Evolutionary conservation across 2,113 vertebrate species (phyloP), one percentile per base, ranked within the genome.

Genomic region (Sceloporus undulatus): DNA sequence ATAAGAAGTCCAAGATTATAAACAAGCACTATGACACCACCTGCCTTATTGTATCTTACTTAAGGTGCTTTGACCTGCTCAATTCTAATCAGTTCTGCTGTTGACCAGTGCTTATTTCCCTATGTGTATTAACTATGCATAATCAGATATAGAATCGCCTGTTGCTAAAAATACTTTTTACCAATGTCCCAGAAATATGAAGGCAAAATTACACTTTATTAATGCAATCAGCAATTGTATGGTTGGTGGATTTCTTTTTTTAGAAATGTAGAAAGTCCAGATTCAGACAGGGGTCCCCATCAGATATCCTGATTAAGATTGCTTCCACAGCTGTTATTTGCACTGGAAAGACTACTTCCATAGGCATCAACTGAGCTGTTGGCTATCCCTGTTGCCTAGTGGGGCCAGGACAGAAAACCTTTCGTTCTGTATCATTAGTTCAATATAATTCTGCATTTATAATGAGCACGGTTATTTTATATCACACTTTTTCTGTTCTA

Each of bases 11-110:
- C 73, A 74, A 83, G 38, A 70, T 73, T 79, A 79, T 90, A 80
- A 87, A 87, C 65, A 87, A 88, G 86, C 88, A 42, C 87, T 79
- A 10, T 73, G 5, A 83, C 1, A 56, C 88, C 4, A 29, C 87
- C 93, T 93, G 94, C 95, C 94, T 95, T 95, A 95, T 10, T 94
- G 62, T 94, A 93, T 11, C 94, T 38, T 78, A 73, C 82, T 84
- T 91, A 75, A 92, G 91, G 92, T 95, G 94, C 94, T 94, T 96
- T 91, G 91, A 91, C 84, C 91, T 70, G 2, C 77, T 91, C 48
- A 13, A 4, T 52, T 84, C 91, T 91, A 91, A 91, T 88, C 89
- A 88, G 71, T 90, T 84, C 21, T 14, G 27, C 38, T 82, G 19
- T 73, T 80, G 59, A 42, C 19, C 59, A 66, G 54, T 84, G 82